Conservation (phyloP, 1,140 invertebrate genomes). For the Brachionus plicatilis region DNA sequence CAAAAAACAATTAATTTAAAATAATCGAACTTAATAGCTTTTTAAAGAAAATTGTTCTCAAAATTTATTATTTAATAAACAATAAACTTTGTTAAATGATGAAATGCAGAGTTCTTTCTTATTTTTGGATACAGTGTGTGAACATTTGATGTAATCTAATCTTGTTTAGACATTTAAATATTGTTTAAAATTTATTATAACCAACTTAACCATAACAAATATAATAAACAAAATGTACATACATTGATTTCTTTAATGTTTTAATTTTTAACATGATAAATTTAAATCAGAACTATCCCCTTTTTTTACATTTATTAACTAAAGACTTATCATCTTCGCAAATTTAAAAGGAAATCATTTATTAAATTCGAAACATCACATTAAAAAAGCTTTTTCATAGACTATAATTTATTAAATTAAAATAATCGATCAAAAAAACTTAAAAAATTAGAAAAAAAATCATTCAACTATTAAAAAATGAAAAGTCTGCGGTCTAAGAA, state of each 20-base stretch:
- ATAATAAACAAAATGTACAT: neutral
- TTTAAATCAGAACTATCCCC: too few species aligned
- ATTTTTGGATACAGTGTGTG: too few species aligned
- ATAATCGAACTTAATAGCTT: neutral
- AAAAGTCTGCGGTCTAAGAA: too few species aligned
- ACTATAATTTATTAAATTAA: neutral
- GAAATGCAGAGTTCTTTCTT: too few species aligned
- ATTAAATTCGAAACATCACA: neutral
- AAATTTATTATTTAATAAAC: neutral
- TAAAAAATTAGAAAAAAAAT: neutral
- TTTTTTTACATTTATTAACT: neutral
- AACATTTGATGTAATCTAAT: neutral
- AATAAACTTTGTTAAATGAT: neutral
- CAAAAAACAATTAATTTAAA: neutral
- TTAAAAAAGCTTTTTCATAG: neutral
- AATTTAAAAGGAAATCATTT: neutral
- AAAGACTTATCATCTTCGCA: neutral
- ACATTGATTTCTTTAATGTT: too few species aligned
- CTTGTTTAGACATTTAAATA: neutral
- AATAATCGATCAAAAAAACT: neutral
- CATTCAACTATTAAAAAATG: neutral
- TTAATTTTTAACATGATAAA: too few species aligned
- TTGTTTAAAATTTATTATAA: neutral
- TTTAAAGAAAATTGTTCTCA: neutral
- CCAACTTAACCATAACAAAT: neutral